Percentiles rank a stretch among this genome's conserved stretches.
These are phyloP conservation scores for Heliconius hortense DNA, from an alignment of 2,888 invertebrate genomes.

Conservation along the genomic window DNA sequence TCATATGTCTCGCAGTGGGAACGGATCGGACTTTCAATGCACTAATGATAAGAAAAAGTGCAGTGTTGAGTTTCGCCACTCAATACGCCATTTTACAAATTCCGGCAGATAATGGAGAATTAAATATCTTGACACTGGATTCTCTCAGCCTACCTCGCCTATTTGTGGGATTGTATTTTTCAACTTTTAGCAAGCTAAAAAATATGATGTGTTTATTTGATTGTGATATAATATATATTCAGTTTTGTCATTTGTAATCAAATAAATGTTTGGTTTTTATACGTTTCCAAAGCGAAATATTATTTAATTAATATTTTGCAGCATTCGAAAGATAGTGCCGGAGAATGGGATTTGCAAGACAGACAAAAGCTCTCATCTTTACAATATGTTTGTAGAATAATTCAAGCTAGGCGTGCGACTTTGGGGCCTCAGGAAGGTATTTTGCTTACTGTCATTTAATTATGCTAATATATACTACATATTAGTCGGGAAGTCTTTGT, in stretches of 20 bases:
- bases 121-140: too few species aligned
- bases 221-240: neutral
- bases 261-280: too few species aligned
- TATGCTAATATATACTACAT: too few species aligned
- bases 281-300: neutral
- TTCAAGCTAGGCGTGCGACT: slow-evolving; percentile 83
- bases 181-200: neutral
- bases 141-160: too few species aligned
- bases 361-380: slow-evolving; percentile 94
- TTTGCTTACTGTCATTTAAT: neutral
- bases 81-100: neutral
- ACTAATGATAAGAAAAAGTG: neutral
- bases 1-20: neutral
- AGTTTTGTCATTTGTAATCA: neutral
- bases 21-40: neutral
- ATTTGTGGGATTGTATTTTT: too few species aligned
- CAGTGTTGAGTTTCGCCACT: neutral
- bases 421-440: slow-evolving; percentile 73
- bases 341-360: slow-evolving; percentile 90
- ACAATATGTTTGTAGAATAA: slow-evolving; percentile 88
- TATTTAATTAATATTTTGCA: slow-evolving; percentile 19
- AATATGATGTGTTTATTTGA: neutral
- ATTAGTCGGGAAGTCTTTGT: neutral
- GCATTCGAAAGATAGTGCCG: slow-evolving; percentile 92
- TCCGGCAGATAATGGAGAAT: too few species aligned